Evolutionary conservation across 2,797 vertebrate species (phyloP).

Genomic region (Lagodon rhomboides): DNA sequence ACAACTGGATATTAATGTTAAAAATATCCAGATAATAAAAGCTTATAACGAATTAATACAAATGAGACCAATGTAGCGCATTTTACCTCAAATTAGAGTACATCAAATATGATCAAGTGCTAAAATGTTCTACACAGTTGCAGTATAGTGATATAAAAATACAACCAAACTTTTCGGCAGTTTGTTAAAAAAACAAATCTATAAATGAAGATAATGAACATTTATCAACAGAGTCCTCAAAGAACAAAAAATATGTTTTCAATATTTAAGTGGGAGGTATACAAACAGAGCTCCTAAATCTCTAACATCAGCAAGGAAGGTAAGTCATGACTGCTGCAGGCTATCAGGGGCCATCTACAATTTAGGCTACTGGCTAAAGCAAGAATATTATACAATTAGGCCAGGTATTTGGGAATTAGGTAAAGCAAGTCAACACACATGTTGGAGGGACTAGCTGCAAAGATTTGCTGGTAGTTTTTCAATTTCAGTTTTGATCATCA

Average conservation of each 20-base stretch:
- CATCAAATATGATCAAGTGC: conserved; percentile 46
- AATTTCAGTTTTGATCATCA: conserved; percentile 31
- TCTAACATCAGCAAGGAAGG: conserved; percentile 53
- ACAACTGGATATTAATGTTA: conserved; percentile 29
- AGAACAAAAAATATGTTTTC: conserved; percentile 12
- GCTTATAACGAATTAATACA: conserved; percentile 33
- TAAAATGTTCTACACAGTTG: conserved; percentile 48
- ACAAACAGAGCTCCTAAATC: conserved; percentile 50
- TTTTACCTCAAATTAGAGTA: conserved; percentile 45
- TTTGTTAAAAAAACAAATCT: conserved; percentile 29
- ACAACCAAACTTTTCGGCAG: conserved; percentile 50
- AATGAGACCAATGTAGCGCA: conserved; percentile 36
- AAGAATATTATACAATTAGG: conserved; percentile 52
- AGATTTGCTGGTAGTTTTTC: conserved; percentile 46
- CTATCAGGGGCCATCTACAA: conserved; percentile 60
- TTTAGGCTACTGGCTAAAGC: conserved; percentile 71
- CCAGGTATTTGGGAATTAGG: conserved; percentile 37
- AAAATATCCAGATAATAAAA: conserved; percentile 36
- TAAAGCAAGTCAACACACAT: conserved; percentile 45
- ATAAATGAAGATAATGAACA: conserved; percentile 32
- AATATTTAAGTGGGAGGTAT: conserved; percentile 48
- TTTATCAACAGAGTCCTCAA: conserved; percentile 25
- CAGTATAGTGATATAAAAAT: conserved; percentile 64
- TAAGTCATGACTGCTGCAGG: conserved; percentile 49
- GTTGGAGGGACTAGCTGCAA: conserved; percentile 50